Percentiles rank a stretch among this genome's conserved stretches.
These are phyloP conservation scores for Eulemur coronatus DNA, from an alignment of 2,797 vertebrate genomes.

Conservation along the genomic window DNA sequence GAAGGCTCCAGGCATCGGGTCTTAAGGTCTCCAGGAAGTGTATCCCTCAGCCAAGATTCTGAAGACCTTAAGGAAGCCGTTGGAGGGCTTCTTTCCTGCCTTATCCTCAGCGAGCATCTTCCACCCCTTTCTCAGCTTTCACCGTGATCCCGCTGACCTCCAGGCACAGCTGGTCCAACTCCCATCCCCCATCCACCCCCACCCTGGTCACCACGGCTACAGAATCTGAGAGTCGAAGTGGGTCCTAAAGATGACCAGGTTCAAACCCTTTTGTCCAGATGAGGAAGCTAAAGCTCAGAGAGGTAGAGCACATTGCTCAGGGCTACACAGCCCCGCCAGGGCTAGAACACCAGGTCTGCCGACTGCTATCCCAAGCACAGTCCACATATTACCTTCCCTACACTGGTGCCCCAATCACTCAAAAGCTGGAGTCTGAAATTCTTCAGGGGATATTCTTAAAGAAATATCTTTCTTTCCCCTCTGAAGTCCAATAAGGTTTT, in stretches of 20 bases:
- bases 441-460: background rate
- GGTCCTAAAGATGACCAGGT: background rate
- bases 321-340: background rate
- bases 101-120: background rate
- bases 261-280: background rate
- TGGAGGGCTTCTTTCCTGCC: background rate
- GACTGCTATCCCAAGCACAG: accelerated
- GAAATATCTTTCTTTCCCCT: background rate
- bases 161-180: background rate
- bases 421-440: background rate
- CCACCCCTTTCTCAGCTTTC: background rate
- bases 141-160: background rate
- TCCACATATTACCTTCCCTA: background rate
- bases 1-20: background rate
- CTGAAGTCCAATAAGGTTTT: background rate
- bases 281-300: background rate
- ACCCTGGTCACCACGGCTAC: background rate
- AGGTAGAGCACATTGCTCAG: background rate
- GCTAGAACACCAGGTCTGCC: background rate
- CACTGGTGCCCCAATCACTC: background rate
- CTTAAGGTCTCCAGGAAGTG: background rate
- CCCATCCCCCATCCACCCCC: background rate
- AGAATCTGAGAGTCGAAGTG: background rate
- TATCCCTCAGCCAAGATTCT: background rate
- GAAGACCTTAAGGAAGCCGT: background rate